Evolutionary conservation across 2,113 vertebrate species (phyloP).

Genomic region (Macquaria ambigua): DNA sequence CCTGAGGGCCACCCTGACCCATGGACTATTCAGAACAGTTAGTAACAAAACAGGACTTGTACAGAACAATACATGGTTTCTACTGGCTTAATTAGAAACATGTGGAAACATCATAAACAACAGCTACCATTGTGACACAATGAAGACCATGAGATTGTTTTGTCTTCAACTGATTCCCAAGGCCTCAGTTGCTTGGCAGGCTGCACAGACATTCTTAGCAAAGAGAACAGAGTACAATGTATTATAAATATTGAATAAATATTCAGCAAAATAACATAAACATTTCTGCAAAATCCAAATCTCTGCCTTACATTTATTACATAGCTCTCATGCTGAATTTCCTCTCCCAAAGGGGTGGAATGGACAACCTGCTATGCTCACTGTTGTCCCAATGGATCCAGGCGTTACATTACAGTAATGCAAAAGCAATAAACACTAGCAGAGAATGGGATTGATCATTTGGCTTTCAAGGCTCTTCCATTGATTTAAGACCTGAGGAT

Average conservation of each 20-base stretch:
- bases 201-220: not conserved
- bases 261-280: not conserved
- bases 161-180: no score
- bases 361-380: slow-evolving; percentile 14
- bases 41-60: no score
- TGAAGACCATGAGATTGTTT: no score
- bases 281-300: not conserved
- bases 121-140: no score
- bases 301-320: slow-evolving; percentile 31
- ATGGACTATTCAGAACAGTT: not conserved
- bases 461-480: not conserved
- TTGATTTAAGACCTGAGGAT: slow-evolving; percentile 1
- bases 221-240: not conserved
- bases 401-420: slow-evolving; percentile 12
- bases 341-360: slow-evolving; percentile 21
- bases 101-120: not conserved
- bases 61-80: not conserved
- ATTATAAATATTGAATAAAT: not conserved
- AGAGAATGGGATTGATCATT: not conserved
- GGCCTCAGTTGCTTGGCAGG: not conserved
- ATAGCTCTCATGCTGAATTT: slow-evolving; percentile 34
- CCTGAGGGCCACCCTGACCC: no score
- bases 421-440: not conserved
- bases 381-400: not conserved
- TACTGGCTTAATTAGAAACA: no score